Conservation (phyloP, 2,888 invertebrate species). For the Eutolmus rufibarbis region DNA sequence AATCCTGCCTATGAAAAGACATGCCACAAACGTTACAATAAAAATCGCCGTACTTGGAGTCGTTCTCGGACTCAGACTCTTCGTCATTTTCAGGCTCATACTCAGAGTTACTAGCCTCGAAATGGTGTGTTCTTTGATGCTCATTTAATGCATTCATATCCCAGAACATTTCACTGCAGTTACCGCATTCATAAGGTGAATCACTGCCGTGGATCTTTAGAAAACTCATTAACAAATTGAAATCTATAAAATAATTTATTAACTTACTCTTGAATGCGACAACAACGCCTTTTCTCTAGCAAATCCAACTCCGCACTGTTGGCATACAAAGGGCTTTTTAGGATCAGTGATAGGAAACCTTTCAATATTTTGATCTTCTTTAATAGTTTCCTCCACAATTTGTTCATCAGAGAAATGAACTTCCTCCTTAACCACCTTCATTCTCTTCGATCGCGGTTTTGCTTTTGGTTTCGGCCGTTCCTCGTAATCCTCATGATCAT, state of each 20-base stretch:
- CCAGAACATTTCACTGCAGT: constrained; percentile 86
- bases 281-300: constrained; percentile 82
- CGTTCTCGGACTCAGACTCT: constrained; percentile 67
- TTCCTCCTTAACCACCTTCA: constrained; percentile 46
- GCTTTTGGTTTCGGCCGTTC: constrained; percentile 41
- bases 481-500: constrained; percentile 52
- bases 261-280: constrained; percentile 72
- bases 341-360: constrained; percentile 72
- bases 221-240: background rate
- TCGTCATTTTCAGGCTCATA: constrained; percentile 60
- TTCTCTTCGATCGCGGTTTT: constrained; percentile 48
- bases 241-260: background rate
- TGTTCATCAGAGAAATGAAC: constrained; percentile 5
- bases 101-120: constrained; percentile 63
- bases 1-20: constrained; percentile 79
- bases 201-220: constrained; percentile 77
- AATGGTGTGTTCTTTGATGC: constrained; percentile 70
- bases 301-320: constrained; percentile 77
- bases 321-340: constrained; percentile 81
- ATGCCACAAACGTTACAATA: constrained; percentile 79
- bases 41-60: constrained; percentile 68
- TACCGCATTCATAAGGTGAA: constrained; percentile 79
- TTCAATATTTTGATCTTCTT: constrained; percentile 29
- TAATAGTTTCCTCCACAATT: background rate
- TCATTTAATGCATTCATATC: constrained; percentile 68